Conservation (phyloP, 37 sponge, comb jelly and placozoan species). For the Crambe crambe region DNA sequence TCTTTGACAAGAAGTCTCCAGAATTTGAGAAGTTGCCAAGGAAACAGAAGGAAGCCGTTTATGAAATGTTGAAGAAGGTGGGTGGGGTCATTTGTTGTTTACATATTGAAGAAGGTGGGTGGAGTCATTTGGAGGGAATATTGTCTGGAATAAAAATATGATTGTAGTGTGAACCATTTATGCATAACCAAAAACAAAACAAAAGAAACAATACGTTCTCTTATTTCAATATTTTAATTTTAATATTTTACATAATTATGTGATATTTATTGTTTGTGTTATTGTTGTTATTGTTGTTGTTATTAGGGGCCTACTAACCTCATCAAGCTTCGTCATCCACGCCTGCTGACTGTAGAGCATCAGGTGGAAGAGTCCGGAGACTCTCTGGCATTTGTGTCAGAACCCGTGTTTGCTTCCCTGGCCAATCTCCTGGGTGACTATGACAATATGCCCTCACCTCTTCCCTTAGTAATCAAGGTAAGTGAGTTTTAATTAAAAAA, state of each 20-base stretch:
- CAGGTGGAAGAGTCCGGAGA: slow-evolving; percentile 84
- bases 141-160: no score
- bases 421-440: slow-evolving; percentile 88
- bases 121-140: no score
- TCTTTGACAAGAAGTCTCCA: slow-evolving; percentile 69
- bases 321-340: slow-evolving; percentile 68
- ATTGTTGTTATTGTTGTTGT: no score
- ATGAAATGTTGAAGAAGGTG: slow-evolving; percentile 50
- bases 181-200: no score
- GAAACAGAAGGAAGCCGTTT: slow-evolving; percentile 56
- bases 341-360: slow-evolving; percentile 80
- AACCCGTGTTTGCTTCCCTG: slow-evolving; percentile 63
- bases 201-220: no score
- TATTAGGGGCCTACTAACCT: slow-evolving; percentile 65
- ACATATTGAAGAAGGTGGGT: not conserved
- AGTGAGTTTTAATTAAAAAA: no score
- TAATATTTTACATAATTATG: no score
- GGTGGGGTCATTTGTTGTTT: not conserved
- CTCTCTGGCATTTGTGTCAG: slow-evolving; percentile 74
- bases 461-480: slow-evolving; percentile 75
- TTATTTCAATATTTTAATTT: no score
- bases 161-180: no score
- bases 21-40: slow-evolving; percentile 76
- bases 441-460: slow-evolving; percentile 70
- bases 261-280: no score